Evolutionary conservation across 2,888 invertebrate species (phyloP).

Genomic region (Monopis laevigella): DNA sequence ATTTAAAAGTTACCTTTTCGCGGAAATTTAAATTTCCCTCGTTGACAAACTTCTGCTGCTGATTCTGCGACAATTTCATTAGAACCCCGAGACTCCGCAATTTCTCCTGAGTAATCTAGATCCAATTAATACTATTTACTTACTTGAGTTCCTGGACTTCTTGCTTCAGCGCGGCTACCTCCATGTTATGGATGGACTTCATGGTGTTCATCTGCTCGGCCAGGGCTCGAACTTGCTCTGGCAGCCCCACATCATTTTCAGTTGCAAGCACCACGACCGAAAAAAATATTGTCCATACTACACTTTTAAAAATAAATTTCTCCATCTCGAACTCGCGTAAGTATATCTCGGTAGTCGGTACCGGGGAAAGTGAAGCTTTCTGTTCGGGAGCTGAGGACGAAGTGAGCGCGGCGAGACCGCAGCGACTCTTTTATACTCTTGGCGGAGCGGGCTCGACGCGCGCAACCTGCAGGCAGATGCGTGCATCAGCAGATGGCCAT

Average conservation of each 20-base stretch:
- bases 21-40: constrained; percentile 2
- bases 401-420: constrained; percentile 21
- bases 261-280: constrained; percentile 25
- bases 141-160: constrained; percentile 48
- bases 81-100: too few species aligned
- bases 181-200: constrained; percentile 33
- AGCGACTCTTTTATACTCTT: constrained; percentile 28
- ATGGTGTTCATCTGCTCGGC: constrained; percentile 36
- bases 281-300: constrained; percentile 27
- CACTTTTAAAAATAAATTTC: constrained; percentile 10
- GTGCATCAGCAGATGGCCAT: constrained; percentile 54
- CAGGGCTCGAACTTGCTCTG: constrained; percentile 31
- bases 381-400: too few species aligned
- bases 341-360: constrained; percentile 23
- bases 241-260: constrained; percentile 29
- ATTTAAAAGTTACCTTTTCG: constrained; percentile 4
- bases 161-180: constrained; percentile 32
- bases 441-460: constrained; percentile 21
- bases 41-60: constrained; percentile 8
- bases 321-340: constrained; percentile 21
- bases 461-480: constrained; percentile 43
- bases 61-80: too few species aligned
- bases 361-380: constrained; percentile 33
- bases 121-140: too few species aligned
- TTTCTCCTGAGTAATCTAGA: too few species aligned